phyloP scores from a whole-genome alignment of 2,888 invertebrate genomes.

The Leptura quadrifasciata region DNA sequence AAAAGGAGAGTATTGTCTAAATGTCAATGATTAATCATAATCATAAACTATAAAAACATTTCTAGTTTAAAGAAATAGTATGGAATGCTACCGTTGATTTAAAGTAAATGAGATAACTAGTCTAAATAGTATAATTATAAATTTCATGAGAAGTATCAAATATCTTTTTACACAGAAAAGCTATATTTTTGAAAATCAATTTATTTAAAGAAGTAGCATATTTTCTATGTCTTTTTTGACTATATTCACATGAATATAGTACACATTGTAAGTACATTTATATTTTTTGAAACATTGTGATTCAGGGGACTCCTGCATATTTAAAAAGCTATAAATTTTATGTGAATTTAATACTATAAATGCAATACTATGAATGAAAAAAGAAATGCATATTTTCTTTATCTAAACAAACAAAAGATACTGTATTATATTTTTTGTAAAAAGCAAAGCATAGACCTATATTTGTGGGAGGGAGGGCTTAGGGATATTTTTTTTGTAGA shows the following conservation, averaged over 20 bases:
- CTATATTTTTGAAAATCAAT: conserved; percentile 35
- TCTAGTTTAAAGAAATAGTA: conserved; percentile 22
- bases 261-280: conserved; percentile 49
- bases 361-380: no score
- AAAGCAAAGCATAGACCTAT: not conserved
- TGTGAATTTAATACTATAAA: conserved; percentile 19
- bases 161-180: conserved; percentile 24
- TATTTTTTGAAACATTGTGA: conserved; percentile 45
- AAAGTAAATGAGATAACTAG: conserved; percentile 38
- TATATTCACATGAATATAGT: conserved; percentile 31
- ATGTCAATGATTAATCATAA: conserved; percentile 21
- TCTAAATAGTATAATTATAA: conserved; percentile 29
- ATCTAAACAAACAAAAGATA: not conserved
- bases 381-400: not conserved
- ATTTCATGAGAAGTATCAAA: conserved; percentile 19
- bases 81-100: conserved; percentile 17
- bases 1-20: conserved; percentile 79
- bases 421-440: not conserved
- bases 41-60: conserved; percentile 16
- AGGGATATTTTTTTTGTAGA: not conserved
- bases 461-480: not conserved
- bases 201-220: conserved; percentile 10
- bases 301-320: conserved; percentile 41
- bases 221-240: conserved; percentile 38
- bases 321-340: conserved; percentile 22